Base-by-base conservation (phyloP, 2,113 vertebrate species). In the Meleagris gallopavo region DNA sequence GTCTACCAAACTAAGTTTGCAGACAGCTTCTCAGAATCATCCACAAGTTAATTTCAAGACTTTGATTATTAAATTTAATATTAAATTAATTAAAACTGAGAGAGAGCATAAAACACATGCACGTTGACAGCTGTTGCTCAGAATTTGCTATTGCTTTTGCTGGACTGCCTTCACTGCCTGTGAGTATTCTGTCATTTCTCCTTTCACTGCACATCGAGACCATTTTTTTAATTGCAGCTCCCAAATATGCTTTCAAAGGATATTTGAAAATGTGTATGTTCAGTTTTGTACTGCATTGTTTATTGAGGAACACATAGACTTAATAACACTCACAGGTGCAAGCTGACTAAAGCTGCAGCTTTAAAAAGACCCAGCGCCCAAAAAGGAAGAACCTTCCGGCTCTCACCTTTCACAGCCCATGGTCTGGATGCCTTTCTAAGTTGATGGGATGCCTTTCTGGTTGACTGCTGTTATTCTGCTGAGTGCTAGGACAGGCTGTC, bases 361-460 rank as follows among this genome's bases (percentile, higher is more conserved):
- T 93, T 74, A 72, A 78, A 55, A 70, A 83, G 80, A 38, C 81
- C 61, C 83, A 75, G 65, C 84, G 79, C 46, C 65, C 65, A n/a
- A 66, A 88, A 85, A 86, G 70, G 69, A 95, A 90, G 83, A 71
- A 72, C 8, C 43, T 92, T 86, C 70, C 4, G 2, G 70, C 69
- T 88, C 94, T 91, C 90, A 95, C 85, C 93, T 95, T 96, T 81
- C 88, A 83, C 19, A 81, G 73, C n/a, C 60, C 90, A 71, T 67
- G 91, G 85, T 93, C 94, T 90, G 93, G 79, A 95, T 93, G 94
- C 93, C 89, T 90, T 86, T 86, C 86, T 78, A 77, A 80, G 86
- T 89, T 88, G 80, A 81, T 80, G 74, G 94, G 87, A 96, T 96
- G 94, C 95, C 96, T 96, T 96, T 96, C 96, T 96, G 94, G 85